phyloP scores from a whole-genome alignment of 2,113 vertebrate species.

The Budorcas taxicolor region DNA sequence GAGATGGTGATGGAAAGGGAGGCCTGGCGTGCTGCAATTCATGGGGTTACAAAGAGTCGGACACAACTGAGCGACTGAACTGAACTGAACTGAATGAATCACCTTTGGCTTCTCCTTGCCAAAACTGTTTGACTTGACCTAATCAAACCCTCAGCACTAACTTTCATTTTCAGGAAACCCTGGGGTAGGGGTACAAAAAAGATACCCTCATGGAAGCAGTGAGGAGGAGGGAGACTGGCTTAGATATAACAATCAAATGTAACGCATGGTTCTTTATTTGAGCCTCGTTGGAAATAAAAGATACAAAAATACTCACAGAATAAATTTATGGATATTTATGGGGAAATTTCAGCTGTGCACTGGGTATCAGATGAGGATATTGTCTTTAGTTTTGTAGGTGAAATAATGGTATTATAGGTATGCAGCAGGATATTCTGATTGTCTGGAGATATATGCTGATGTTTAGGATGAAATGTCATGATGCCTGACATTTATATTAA shows the following conservation, averaged over 20 bases:
- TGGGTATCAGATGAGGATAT: not conserved
- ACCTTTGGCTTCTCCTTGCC: not conserved
- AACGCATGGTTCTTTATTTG: not conserved
- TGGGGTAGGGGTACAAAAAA: not conserved
- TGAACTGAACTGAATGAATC: too few species aligned
- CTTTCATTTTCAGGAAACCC: not conserved
- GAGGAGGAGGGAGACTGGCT: not conserved
- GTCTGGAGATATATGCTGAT: not conserved
- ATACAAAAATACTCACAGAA: not conserved
- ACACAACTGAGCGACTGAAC: too few species aligned
- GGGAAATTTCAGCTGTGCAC: not conserved
- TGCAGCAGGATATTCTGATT: not conserved
- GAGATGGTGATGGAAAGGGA: too few species aligned
- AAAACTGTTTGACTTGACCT: not conserved
- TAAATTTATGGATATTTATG: not conserved
- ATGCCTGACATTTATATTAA: not conserved
- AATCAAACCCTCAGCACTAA: not conserved
- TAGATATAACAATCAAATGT: not conserved
- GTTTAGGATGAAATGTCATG: not conserved
- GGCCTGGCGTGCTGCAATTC: too few species aligned
- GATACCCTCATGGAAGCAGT: not conserved
- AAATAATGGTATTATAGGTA: not conserved
- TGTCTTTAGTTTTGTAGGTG: not conserved
- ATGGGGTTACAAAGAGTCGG: too few species aligned
- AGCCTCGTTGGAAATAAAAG: not conserved